Evolutionary conservation across 2,113 vertebrate genomes (phyloP).

Genomic region (Protobothrops mucrosquamatus): DNA sequence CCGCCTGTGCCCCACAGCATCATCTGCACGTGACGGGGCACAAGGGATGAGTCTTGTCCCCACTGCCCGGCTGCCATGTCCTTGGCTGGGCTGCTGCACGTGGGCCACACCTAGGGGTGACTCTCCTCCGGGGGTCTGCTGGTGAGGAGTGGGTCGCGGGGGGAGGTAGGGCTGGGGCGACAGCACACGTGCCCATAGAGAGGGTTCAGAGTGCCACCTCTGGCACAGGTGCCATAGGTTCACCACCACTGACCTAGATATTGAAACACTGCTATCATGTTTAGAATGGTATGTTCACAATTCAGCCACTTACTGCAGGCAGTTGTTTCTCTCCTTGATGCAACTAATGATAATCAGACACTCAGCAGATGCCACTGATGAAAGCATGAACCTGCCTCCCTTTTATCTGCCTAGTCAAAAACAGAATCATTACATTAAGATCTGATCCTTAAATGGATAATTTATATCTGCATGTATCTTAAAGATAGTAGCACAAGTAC

Average conservation of each 20-base stretch:
- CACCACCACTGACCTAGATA: background rate
- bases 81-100: no score
- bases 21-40: no score
- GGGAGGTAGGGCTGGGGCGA: no score
- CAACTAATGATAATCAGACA: background rate
- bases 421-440: conserved; percentile 27
- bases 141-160: no score
- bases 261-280: background rate
- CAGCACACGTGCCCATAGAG: no score
- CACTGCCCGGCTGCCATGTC: no score
- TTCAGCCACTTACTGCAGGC: background rate
- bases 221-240: no score
- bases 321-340: conserved; percentile 8
- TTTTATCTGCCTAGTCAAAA: background rate
- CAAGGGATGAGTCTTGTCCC: no score
- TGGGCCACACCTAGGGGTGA: no score
- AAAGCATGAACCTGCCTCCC: background rate
- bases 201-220: no score
- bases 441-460: background rate
- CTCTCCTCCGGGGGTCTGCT: no score
- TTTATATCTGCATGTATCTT: conserved; percentile 36
- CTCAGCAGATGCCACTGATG: background rate
- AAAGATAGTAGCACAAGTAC: background rate
- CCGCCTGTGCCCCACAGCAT: no score
- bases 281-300: background rate